A percentile compares a stretch with the other conserved stretches of the same genome.
Evolutionary conservation across 2,797 vertebrate genomes (phyloP).

Genomic region (Lagodon rhomboides): DNA sequence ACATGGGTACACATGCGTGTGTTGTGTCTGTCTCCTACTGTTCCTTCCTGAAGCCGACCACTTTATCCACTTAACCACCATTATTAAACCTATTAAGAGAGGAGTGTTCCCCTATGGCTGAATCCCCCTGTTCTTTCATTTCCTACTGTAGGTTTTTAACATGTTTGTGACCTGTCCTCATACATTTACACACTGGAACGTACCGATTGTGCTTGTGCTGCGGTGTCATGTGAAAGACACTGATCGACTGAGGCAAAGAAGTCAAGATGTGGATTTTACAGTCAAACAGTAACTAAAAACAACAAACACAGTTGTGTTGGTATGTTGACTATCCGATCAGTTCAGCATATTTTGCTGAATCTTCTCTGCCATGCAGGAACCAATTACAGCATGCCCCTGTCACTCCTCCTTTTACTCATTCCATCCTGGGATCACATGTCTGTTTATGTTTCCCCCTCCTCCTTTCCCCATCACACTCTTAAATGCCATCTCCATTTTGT

Average conservation of each 20-base stretch:
- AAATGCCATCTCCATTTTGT: neutral
- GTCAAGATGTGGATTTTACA: constrained; percentile 6
- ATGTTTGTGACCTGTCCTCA: constrained; percentile 15
- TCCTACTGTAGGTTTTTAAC: constrained; percentile 46
- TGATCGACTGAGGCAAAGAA: neutral
- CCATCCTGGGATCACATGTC: constrained; percentile 42
- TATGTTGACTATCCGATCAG: constrained; percentile 19
- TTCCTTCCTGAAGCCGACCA: constrained; percentile 66
- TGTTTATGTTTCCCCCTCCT: neutral
- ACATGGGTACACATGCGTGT: constrained; percentile 19
- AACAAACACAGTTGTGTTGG: neutral
- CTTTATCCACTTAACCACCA: constrained; percentile 66
- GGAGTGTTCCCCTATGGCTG: constrained; percentile 37
- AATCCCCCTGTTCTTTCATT: constrained; percentile 47
- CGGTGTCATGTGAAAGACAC: constrained; percentile 13
- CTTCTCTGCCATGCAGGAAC: constrained; percentile 15
- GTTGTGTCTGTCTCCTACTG: constrained; percentile 64
- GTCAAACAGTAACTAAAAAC: neutral
- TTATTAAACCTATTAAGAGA: constrained; percentile 72
- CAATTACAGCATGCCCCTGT: constrained; percentile 24
- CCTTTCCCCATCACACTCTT: constrained; percentile 7
- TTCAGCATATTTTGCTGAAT: constrained; percentile 34
- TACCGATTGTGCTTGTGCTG: neutral
- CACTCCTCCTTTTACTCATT: constrained; percentile 34
- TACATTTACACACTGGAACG: constrained; percentile 5